Evolutionary conservation across 92 coral and sea anemone genomes (phyloP).

Genomic region (Meandrina meandrites): DNA sequence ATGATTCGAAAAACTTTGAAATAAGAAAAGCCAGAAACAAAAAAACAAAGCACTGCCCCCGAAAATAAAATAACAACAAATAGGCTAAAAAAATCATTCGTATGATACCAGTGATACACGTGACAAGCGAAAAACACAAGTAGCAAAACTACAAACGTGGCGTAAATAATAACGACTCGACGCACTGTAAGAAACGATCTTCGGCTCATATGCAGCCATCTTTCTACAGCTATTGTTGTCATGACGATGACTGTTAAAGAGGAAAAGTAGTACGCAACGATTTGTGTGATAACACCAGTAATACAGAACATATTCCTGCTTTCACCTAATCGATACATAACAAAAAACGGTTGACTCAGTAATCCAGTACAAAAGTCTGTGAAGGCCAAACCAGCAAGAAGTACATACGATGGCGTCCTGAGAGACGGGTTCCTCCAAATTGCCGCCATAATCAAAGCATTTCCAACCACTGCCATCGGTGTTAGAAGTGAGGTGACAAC

Average conservation of each 20-base stretch:
- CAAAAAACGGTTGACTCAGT: background rate
- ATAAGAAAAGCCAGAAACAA: background rate
- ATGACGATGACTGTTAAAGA: background rate
- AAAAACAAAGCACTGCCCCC: background rate
- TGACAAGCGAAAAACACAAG: background rate
- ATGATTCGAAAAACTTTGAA: background rate
- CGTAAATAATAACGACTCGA: background rate
- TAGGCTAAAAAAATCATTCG: background rate
- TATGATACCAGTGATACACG: background rate
- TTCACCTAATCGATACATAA: background rate
- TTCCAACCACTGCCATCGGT: background rate
- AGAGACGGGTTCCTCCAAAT: background rate
- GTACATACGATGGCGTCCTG: background rate
- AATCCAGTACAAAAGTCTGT: slow-evolving; percentile 13
- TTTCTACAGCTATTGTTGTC: slow-evolving; percentile 8
- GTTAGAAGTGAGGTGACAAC: background rate
- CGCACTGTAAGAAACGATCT: slow-evolving; percentile 18
- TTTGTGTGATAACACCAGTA: background rate
- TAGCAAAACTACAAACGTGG: background rate
- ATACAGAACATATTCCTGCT: background rate
- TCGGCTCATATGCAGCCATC: slow-evolving; percentile 15
- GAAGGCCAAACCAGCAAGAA: slow-evolving; percentile 12
- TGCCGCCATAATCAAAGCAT: background rate
- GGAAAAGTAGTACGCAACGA: background rate
- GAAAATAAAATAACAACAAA: background rate